Evolutionary conservation across 2,113 vertebrate genomes (phyloP).

Genomic region (Sporophila hypoxantha): DNA sequence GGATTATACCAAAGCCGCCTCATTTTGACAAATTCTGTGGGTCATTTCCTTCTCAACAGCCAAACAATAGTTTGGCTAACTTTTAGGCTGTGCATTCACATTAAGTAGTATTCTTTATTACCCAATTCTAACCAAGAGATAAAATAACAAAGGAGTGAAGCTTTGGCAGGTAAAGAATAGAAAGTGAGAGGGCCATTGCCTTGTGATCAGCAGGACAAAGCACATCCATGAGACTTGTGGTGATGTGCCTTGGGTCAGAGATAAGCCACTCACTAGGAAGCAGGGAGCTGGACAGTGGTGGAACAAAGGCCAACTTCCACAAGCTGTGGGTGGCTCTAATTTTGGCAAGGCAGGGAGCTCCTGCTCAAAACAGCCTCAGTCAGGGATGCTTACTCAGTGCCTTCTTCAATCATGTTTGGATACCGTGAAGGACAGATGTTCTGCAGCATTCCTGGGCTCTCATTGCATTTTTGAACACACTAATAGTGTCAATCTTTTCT

Average conservation of each 20-base stretch:
- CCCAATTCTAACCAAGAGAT: neutral
- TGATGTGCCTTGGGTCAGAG: neutral
- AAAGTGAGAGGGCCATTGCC: neutral
- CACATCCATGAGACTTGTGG: neutral
- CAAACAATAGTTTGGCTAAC: neutral
- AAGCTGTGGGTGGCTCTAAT: neutral
- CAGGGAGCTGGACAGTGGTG: too few relatives aligned
- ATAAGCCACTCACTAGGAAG: neutral
- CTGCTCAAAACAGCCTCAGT: neutral
- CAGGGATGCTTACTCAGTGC: neutral
- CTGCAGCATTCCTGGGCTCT: neutral
- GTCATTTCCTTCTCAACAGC: neutral
- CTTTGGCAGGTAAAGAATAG: neutral
- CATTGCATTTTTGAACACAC: neutral
- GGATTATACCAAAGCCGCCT: neutral
- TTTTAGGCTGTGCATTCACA: neutral
- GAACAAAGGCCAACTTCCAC: neutral
- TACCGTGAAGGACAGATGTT: neutral
- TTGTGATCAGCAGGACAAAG: neutral
- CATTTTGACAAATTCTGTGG: neutral
- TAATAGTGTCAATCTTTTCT: neutral
- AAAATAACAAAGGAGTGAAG: neutral
- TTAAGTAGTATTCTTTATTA: neutral
- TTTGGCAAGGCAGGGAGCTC: neutral
- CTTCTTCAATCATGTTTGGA: neutral